phyloP scores from a whole-genome alignment of 2,113 vertebrate species.

The Toxotes jaculatrix region DNA sequence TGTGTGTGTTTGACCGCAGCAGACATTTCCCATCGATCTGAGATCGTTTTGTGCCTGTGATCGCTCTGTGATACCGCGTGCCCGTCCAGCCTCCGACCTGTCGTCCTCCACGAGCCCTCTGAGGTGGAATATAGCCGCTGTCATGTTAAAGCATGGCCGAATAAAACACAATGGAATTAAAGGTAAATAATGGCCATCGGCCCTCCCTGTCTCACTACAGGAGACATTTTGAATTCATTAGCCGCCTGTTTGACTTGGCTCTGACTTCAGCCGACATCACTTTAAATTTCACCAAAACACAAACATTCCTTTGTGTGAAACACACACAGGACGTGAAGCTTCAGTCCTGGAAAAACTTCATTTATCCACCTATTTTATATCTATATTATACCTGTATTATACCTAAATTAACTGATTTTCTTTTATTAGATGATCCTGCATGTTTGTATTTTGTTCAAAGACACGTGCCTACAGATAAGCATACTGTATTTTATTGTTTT shows the following conservation, averaged over 20 bases:
- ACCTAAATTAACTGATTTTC: too few relatives aligned
- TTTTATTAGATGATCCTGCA: too few relatives aligned
- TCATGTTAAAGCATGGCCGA: background rate
- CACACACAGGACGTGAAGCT: background rate
- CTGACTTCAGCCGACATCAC: background rate
- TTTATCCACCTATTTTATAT: too few relatives aligned
- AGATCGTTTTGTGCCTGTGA: background rate
- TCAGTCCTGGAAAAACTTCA: too few relatives aligned
- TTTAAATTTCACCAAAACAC: background rate
- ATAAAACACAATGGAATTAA: slow-evolving; percentile 41
- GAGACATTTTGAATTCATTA: slow-evolving; percentile 65
- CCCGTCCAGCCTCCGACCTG: background rate
- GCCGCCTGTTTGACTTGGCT: background rate
- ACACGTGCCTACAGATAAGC: too few relatives aligned
- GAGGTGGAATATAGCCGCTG: background rate
- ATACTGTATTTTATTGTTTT: too few relatives aligned
- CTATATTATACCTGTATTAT: too few relatives aligned
- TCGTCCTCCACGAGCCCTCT: background rate
- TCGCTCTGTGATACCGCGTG: background rate
- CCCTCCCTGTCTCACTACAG: background rate
- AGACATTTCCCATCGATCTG: background rate
- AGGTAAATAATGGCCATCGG: slow-evolving; percentile 8
- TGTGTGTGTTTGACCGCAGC: background rate
- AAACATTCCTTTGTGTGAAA: background rate
- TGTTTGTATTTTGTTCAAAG: too few relatives aligned